Evolutionary conservation across 2,888 invertebrate species (phyloP), one percentile per base, ranked within the genome.

Genomic region (Corythucha ciliata): DNA sequence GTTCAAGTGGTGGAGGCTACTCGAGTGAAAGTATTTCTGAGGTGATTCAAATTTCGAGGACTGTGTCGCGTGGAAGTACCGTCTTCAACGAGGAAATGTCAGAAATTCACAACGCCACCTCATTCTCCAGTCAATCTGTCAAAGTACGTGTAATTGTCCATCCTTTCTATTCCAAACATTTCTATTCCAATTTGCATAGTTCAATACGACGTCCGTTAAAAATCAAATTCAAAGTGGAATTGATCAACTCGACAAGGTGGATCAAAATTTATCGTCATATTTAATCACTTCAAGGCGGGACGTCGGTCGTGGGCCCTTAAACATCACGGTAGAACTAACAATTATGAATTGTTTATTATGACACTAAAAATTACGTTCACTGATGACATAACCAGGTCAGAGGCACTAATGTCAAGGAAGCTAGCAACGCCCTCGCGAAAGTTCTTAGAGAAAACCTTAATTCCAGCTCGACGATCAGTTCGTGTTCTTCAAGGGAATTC

Each of bases 21-120:
- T 52, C 52, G 7, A 52, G 52, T 26, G 52, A 48, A 25, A 46
- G 48, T 41, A 21, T 52, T 1, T 52, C 52, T 10, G 47, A 52
- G 24, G 41, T 52, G 6, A 47, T 52, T 25, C 39, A 47, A 44
- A 41, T 52, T 1, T 52, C 52, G 10, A 33, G 52, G 21, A 52
- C 52, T 12, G 24, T 52, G n/a, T 47, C 52, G 5, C 27, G 47
- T 20, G 47, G 47, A 10, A 47, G 47, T 16, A 51, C 51, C 12
- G 51, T 51, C 27, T 21, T 51, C 12, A 40, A 36, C 3, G 49
- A 49, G 26, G 51, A 51, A 37, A 37, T 44, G 4, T 51, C 51
- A 16, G 51, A 51, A 45, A 16, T 42, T 14, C 51, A 51, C 16
- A 51, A 42, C 22, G 40, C 37, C 5, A 6, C 40, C 8, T 51